A percentile compares a stretch with the other conserved stretches of the same genome.
These are phyloP conservation scores for Sebastes hubbsi DNA, from an alignment of 2,797 vertebrate species.

Conservation along the genomic window DNA sequence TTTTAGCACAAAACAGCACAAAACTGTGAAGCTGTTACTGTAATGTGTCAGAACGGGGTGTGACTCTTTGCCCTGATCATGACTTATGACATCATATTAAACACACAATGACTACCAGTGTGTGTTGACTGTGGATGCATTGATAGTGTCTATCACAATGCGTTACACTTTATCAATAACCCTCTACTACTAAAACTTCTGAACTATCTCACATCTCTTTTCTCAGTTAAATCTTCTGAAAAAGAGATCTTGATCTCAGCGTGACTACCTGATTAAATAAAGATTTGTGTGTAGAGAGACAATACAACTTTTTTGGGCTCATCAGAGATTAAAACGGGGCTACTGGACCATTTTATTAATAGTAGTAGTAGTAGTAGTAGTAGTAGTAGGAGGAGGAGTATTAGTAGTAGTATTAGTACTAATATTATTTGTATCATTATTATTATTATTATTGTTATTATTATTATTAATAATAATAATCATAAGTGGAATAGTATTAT, in stretches of 20 bases:
- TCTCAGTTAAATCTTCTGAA: not conserved
- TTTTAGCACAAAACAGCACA: not conserved
- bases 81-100: slow-evolving; percentile 27
- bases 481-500: not conserved
- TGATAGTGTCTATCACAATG: not conserved
- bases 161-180: not conserved
- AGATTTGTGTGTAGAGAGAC: not conserved
- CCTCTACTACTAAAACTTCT: not conserved
- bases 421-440: not conserved
- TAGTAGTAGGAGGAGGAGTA: no score
- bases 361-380: not conserved
- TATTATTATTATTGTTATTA: no score
- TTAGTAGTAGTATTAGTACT: no score
- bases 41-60: not conserved
- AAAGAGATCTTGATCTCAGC: not conserved
- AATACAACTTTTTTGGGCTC: not conserved
- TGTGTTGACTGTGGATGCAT: not conserved
- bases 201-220: not conserved
- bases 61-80: slow-evolving; percentile 11
- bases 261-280: not conserved
- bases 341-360: not conserved
- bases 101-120: slow-evolving; percentile 18
- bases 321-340: not conserved
- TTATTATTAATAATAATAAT: not conserved
- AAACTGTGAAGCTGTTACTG: not conserved